Conservation (phyloP, 2,888 invertebrate genomes). For the Balanococcus diminutus region DNA sequence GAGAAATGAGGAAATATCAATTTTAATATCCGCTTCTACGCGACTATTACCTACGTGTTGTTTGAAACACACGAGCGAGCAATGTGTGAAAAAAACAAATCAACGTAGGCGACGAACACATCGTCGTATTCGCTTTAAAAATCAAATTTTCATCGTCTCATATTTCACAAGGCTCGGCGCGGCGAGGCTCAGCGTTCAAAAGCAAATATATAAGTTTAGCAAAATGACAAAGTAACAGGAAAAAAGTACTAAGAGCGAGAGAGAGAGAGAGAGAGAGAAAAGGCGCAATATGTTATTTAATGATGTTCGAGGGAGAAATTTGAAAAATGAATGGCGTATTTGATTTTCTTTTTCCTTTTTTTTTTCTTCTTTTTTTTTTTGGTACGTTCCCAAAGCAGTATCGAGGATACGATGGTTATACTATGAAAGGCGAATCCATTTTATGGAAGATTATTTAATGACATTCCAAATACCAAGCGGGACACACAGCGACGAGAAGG, state of each 20-base stretch:
- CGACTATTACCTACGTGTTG: background rate
- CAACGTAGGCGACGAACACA: background rate
- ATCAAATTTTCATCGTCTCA: conserved; percentile 38
- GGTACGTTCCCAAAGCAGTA: background rate
- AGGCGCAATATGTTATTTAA: conserved; percentile 31
- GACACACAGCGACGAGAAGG: background rate
- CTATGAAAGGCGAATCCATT: background rate
- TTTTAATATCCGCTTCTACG: background rate
- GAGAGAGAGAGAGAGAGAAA: background rate
- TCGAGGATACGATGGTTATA: background rate
- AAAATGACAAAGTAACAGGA: conserved; percentile 13
- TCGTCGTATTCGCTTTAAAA: background rate
- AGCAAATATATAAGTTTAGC: conserved; percentile 28
- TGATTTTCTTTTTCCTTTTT: conserved; percentile 22
- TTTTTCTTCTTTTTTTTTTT: no score
- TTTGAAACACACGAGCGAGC: background rate
- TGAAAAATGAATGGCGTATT: conserved; percentile 37
- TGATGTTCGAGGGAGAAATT: conserved; percentile 26
- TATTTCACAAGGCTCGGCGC: no score
- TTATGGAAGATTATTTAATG: conserved; percentile 34
- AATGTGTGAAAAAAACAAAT: background rate
- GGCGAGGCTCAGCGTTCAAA: no score
- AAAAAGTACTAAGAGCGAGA: background rate
- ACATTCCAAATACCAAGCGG: conserved; percentile 1
- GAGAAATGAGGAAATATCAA: background rate